phyloP scores from a whole-genome alignment of 2,797 vertebrate genomes.

The Odontamblyopus lacepedii region DNA sequence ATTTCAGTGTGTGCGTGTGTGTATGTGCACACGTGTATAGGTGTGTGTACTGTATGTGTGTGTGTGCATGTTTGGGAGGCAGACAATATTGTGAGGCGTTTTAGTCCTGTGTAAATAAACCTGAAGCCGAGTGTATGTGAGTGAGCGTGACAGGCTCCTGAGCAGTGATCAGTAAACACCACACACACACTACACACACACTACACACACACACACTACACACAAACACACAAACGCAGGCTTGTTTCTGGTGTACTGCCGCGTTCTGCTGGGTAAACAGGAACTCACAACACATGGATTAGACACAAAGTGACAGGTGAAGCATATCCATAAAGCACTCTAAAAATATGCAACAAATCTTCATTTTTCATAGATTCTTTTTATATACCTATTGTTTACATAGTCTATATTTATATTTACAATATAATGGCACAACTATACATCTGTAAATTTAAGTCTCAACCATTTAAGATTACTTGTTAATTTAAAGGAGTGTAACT shows the following conservation, averaged over 20 bases:
- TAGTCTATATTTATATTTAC: no score
- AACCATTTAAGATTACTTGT: no score
- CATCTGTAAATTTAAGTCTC: no score
- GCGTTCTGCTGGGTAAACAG: slow-evolving; percentile 17
- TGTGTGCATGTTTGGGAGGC: neutral
- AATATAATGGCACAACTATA: no score
- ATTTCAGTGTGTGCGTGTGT: no score
- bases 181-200: slow-evolving; percentile 6
- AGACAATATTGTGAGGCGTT: slow-evolving; percentile 20
- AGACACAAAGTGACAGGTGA: neutral
- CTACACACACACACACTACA: no score
- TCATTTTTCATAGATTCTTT: no score
- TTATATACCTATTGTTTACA: no score
- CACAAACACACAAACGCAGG: neutral
- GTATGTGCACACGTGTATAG: no score
- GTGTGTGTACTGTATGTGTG: no score
- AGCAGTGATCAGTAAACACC: slow-evolving; percentile 33
- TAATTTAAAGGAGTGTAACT: no score
- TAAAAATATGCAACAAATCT: neutral
- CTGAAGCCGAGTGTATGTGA: slow-evolving; percentile 24
- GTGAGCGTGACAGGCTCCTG: slow-evolving; percentile 22
- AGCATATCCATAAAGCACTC: neutral
- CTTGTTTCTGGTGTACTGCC: slow-evolving; percentile 27
- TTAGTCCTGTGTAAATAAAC: slow-evolving; percentile 36
- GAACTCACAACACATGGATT: slow-evolving; percentile 13